Evolutionary conservation across 2,113 vertebrate genomes (phyloP), one percentile per base, ranked within the genome.

Genomic region (Odontophorus gujanensis): DNA sequence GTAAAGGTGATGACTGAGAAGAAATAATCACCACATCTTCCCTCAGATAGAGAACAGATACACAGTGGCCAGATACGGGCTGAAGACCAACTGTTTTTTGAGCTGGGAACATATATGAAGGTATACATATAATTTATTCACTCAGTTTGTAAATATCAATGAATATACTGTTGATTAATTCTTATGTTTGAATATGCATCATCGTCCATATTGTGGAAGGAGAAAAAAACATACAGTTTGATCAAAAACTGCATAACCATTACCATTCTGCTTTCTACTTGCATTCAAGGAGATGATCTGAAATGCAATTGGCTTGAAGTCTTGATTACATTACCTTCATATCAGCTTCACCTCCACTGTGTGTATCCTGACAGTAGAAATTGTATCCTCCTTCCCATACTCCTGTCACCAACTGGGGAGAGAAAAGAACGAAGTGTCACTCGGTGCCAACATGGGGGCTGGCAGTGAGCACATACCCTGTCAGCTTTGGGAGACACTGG

Each of bases 351-450:
- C 97, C 98, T 53, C 97, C 98, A 11, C 98, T 99, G 95, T 98
- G 98, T 2, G 98, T 99, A 93, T 99, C 97, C 97, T 99, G 99
- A 94, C 99, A 99, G 98, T 98, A 98, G 97, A 99, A 98, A 97
- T 98, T 99, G 97, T 99, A 99, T 69, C 95, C 97, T 81, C 99
- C 98, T 81, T 98, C 95, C 98, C 98, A 98, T 51, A 98, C 98
- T 94, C 98, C 98, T 0, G 97, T 97, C 89, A 99, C 97, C 80
- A 99, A 97, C 99, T 99, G 57, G 71, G 47, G 62, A 97, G 45
- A 91, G 71, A 15, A 93, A 92, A 92, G 47, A 94, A 45, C 4
- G 47, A 63, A 32, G 10, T 12, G 34, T 92, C 87, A 96, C 36
- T 2, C 62, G 53, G 62, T 38, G 58, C 84, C 32, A 66, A 72